Base-by-base conservation (phyloP, 2,797 vertebrate genomes). In the Leptoclinus maculatus region DNA sequence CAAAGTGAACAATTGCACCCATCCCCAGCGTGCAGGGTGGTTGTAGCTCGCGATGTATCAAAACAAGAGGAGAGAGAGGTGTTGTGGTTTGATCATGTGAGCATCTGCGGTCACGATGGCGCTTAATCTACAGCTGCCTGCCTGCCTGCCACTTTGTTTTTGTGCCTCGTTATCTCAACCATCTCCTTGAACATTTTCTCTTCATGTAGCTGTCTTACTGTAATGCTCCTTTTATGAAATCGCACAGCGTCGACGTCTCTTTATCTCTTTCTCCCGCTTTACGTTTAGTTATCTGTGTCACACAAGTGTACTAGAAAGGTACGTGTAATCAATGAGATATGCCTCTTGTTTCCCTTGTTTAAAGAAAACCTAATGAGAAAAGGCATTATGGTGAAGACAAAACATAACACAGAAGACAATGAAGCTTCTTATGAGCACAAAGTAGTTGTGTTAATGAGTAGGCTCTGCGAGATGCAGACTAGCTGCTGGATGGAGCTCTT, bases 31-130 rank as follows among this genome's bases (percentile, higher is more conserved):
- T 49, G 49, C 27, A 49, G 67, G 57, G 36, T 65, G 69, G 71
- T 74, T 91, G 78, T 79, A 79, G 80, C 74, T 90, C 59, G 72
- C 83, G 53, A 69, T 67, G 65, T 64, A 69, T 83, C 78, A 84
- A 86, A 84, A 84, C 71, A 83, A 66, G 57, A 84, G 62, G 21
- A 80, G 79, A 80, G 79, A 74, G 66, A 72, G 47, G n/a, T 86
- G 83, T 81, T 90, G 91, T 83, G 91, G 92, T 92, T 91, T 83
- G 65, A 78, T 77, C 84, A 88, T 84, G 87, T 84, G 82, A 83
- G 49, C 71, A 14, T 89, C 67, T 94, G 93, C 83, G 90, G 89
- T 91, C 71, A 86, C 71, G 75, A 76, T 72, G 79, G 76, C 17
- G 56, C 87, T 75, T 72, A 63, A 81, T 88, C 80, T 87, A 81